These are phyloP conservation scores for Parotia lawesii DNA, from an alignment of 2,113 vertebrate species.

Conservation along the genomic window DNA sequence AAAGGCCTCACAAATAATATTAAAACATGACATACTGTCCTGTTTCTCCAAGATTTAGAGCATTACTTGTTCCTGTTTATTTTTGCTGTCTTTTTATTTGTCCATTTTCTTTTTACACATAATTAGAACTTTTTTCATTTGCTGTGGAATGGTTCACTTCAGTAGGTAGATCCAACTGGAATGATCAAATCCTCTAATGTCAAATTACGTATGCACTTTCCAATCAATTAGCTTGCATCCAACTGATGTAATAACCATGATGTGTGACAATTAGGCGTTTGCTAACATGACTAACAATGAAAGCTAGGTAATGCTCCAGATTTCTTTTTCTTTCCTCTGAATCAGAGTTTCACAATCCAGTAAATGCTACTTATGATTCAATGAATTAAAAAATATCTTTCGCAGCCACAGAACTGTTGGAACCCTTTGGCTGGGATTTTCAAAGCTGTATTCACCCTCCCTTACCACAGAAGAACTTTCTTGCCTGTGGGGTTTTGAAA, in stretches of 20 bases:
- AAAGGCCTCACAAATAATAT: not conserved
- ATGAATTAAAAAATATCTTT: not conserved
- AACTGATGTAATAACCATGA: not conserved
- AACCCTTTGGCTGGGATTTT: constrained; percentile 8
- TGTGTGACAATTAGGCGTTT: not conserved
- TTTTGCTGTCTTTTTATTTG: constrained; percentile 74
- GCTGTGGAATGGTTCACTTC: constrained; percentile 86
- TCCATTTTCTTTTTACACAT: constrained; percentile 76
- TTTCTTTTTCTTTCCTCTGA: constrained; percentile 25
- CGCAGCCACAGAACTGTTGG: not conserved
- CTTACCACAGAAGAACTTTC: not conserved
- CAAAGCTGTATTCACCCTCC: not conserved
- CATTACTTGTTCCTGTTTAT: constrained; percentile 53
- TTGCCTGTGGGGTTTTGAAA: not conserved
- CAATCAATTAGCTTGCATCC: not conserved
- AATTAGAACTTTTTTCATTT: constrained; percentile 89
- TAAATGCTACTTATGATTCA: not conserved
- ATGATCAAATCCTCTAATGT: not conserved
- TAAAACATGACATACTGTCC: not conserved
- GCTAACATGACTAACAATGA: constrained; percentile 25
- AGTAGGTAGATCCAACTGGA: constrained; percentile 84
- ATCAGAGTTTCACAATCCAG: not conserved
- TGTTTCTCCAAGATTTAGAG: constrained; percentile 58
- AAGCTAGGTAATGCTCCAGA: not conserved
- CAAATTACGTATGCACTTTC: not conserved